Base-by-base conservation (phyloP, 2,797 vertebrate species). In the Melanotaenia nigrans region DNA sequence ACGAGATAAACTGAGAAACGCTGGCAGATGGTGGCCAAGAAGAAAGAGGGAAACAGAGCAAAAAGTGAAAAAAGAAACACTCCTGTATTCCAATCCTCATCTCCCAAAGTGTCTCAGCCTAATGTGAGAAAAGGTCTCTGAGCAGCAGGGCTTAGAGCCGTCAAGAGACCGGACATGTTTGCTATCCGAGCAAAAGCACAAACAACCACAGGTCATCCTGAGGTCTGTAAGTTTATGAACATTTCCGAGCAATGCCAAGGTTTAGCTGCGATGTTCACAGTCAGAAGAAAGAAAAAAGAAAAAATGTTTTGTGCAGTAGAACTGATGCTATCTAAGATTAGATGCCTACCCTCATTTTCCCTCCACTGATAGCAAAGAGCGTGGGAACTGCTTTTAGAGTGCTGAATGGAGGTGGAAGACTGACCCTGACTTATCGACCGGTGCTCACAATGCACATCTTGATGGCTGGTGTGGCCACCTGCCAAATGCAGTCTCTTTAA, bases 381-480 rank as follows among this genome's bases (percentile, higher is more conserved):
- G 84, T 90, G 92, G 87, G 89, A 92, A 91, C 83, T 45, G 63
- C 77, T 89, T 83, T 83, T 58, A 66, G 85, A 82, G 82, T 66
- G 3, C 0, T 16, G 68, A 78, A 81, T 25, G 71, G 84, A 74
- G 88, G 82, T 74, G 85, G 83, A 65, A 63, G 81, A 28, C 68
- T 71, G 89, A 90, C 86, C 87, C 82, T 1, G 83, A 87, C 84
- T 85, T 80, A 89, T 91, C 76, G 79, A 86, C 75, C 73, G 1
- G 54, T 12, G 47, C 76, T 78, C 71, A 5, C 55, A 69, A 71
- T 22, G 33, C 73, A 58, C 75, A 83, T 78, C 76, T 81, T 65
- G 71, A 68, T 62, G 78, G 35, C 71, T 68, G 65, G 71, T 5
- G 72, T 83, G 78, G 84, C 84, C 20, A 40, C 33, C 65, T 68